Conservation (phyloP, 2,113 vertebrate genomes). For the Pangasianodon hypophthalmus region DNA sequence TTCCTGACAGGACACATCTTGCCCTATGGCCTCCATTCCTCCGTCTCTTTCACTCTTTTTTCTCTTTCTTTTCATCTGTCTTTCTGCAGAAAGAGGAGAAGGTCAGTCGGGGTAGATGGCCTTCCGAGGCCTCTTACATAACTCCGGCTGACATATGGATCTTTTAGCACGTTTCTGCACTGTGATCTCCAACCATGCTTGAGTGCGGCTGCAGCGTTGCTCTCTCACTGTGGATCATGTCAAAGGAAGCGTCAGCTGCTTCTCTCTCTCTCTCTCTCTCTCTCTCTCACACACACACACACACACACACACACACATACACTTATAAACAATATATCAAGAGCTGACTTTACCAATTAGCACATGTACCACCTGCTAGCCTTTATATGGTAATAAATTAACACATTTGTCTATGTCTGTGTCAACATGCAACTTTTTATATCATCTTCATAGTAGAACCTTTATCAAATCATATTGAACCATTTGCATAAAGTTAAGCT, state of each 20-base stretch:
- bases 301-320: not conserved
- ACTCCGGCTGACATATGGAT: constrained; percentile 46
- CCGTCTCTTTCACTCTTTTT: constrained; percentile 2
- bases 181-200: constrained; percentile 42
- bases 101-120: constrained; percentile 41
- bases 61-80: not conserved
- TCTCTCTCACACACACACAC: not conserved
- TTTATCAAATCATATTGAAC: not conserved
- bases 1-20: constrained; percentile 49
- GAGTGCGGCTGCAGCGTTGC: not conserved
- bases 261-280: not conserved
- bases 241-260: constrained; percentile 12
- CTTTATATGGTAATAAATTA: constrained; percentile 4
- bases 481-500: too few relatives aligned
- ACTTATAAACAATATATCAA: constrained; percentile 10
- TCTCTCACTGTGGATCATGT: constrained; percentile 44
- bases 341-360: constrained; percentile 11
- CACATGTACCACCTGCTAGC: not conserved
- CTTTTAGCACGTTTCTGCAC: constrained; percentile 44
- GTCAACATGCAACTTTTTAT: not conserved
- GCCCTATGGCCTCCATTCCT: constrained; percentile 51
- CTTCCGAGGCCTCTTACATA: constrained; percentile 45
- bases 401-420: not conserved
- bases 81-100: constrained; percentile 10
- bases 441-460: not conserved